Conservation (phyloP, 2,888 invertebrate genomes). For the Embidobia sp. region DNA sequence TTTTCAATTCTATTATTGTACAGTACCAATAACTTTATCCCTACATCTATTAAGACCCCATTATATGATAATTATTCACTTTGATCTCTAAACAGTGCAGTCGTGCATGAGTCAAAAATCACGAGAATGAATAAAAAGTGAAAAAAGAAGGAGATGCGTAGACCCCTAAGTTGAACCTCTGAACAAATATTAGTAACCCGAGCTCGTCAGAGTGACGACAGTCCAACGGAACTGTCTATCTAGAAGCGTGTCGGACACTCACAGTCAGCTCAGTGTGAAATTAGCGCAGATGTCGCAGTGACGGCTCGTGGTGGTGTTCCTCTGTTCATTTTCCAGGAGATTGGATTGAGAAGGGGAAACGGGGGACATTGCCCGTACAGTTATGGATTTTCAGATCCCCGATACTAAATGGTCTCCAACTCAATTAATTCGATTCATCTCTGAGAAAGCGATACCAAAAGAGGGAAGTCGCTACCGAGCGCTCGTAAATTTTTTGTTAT, state of each 20-base stretch:
- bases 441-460: slow-evolving; percentile 64
- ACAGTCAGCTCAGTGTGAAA: slow-evolving; percentile 80
- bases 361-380: slow-evolving; percentile 60
- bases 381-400: slow-evolving; percentile 73
- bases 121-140: no score
- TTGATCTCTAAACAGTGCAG: no score
- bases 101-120: no score
- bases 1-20: no score
- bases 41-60: no score
- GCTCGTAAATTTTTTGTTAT: slow-evolving; percentile 63
- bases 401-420: slow-evolving; percentile 70
- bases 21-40: no score
- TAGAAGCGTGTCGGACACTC: slow-evolving; percentile 67
- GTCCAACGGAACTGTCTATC: slow-evolving; percentile 71
- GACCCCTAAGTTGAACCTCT: slow-evolving; percentile 29
- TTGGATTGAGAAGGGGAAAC: slow-evolving; percentile 76
- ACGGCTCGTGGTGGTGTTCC: slow-evolving; percentile 76
- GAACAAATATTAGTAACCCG: slow-evolving; percentile 57
- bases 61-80: no score
- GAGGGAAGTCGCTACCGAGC: slow-evolving; percentile 46
- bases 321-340: slow-evolving; percentile 81
- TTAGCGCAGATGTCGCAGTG: slow-evolving; percentile 81
- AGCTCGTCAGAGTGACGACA: slow-evolving; percentile 57
- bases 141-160: slow-evolving; percentile 9
- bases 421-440: slow-evolving; percentile 70